A percentile compares a stretch with the other conserved stretches of the same genome.
phyloP scores from a whole-genome alignment of 2,888 invertebrate genomes.

The Perizoma affinitatum region DNA sequence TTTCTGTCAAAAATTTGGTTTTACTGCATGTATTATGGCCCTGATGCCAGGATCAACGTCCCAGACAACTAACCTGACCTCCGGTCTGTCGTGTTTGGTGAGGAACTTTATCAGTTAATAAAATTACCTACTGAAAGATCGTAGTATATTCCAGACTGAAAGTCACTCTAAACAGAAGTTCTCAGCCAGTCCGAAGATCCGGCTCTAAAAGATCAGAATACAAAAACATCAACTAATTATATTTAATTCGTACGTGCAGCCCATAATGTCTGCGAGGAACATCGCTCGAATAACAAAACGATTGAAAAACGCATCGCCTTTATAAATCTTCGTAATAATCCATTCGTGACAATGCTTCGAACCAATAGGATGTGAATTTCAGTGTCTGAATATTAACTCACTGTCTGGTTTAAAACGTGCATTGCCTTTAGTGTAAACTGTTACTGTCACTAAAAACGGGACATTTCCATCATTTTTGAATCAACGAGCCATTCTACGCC shows the following conservation, averaged over 20 bases:
- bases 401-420: background rate
- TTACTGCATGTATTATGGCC: too few species aligned
- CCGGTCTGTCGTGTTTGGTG: too few species aligned
- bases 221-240: conserved; percentile 24
- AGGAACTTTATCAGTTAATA: too few species aligned
- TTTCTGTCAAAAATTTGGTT: too few species aligned
- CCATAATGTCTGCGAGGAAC: conserved; percentile 17
- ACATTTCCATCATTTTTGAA: too few species aligned
- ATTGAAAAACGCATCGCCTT: conserved; percentile 26
- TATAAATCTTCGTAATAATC: conserved; percentile 35
- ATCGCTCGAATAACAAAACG: conserved; percentile 26
- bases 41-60: too few species aligned
- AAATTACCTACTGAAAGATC: too few species aligned
- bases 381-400: conserved; percentile 20
- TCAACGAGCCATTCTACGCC: too few species aligned
- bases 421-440: too few species aligned
- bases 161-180: background rate
- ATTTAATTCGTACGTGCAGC: conserved; percentile 22
- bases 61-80: too few species aligned
- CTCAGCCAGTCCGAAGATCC: conserved; percentile 10
- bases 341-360: conserved; percentile 27
- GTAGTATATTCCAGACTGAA: too few species aligned
- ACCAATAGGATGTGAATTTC: conserved; percentile 20
- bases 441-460: too few species aligned
- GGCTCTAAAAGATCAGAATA: conserved; percentile 11